These are phyloP conservation scores for Taxidea taxus DNA, from an alignment of 2,113 vertebrate species.

Conservation along the genomic window DNA sequence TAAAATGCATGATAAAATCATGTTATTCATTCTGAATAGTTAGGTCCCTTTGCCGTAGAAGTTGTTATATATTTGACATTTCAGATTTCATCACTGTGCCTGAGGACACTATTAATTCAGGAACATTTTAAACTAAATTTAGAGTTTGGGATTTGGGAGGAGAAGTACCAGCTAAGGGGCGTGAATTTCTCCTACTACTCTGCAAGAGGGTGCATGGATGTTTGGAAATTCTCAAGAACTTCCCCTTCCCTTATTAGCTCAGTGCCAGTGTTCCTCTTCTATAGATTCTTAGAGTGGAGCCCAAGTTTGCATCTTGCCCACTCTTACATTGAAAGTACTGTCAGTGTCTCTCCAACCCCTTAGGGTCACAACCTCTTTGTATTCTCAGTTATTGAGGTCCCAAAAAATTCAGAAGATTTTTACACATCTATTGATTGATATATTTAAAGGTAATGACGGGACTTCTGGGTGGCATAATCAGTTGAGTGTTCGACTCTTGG, in stretches of 20 bases:
- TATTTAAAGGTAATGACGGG: background rate
- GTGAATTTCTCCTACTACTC: background rate
- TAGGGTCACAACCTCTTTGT: background rate
- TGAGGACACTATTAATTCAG: background rate
- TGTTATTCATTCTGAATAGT: background rate
- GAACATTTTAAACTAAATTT: background rate
- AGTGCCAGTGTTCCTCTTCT: background rate
- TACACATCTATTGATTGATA: background rate
- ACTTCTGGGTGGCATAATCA: background rate
- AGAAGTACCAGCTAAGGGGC: too few species aligned
- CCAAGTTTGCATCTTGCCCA: background rate
- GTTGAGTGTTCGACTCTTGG: background rate
- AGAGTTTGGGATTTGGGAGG: background rate
- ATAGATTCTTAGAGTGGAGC: too few species aligned
- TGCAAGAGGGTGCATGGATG: accelerated
- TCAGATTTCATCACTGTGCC: background rate
- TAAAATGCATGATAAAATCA: background rate
- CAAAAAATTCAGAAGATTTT: background rate
- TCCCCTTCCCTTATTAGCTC: background rate
- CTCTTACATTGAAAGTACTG: background rate
- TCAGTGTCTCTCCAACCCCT: background rate
- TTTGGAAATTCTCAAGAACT: background rate
- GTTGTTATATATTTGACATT: background rate
- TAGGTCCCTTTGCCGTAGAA: background rate
- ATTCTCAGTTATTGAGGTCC: background rate